phyloP scores from a whole-genome alignment of 64 coral and sea anemone genomes.

The Stichodactyla helianthus region DNA sequence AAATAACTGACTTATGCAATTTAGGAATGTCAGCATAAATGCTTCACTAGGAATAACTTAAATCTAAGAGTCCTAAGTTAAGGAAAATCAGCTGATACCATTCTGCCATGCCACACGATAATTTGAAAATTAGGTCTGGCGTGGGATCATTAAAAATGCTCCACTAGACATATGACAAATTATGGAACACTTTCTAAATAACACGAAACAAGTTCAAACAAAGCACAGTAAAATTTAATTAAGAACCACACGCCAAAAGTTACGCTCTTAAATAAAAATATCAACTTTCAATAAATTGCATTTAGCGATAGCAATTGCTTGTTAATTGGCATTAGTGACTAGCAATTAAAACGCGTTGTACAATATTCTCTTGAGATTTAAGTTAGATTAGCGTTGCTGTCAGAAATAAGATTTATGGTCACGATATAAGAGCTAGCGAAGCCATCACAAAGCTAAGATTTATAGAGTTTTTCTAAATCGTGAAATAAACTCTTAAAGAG shows the following conservation, averaged over 20 bases:
- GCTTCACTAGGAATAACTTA: not conserved
- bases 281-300: not conserved
- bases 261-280: not conserved
- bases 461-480: not conserved
- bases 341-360: not conserved
- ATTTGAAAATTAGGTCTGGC: not conserved
- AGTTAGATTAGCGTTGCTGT: not conserved
- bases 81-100: too few relatives aligned
- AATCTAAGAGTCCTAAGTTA: not conserved
- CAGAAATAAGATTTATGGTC: conserved; percentile 5
- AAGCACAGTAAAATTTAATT: not conserved
- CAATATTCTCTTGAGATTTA: not conserved
- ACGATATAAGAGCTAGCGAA: not conserved
- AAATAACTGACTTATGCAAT: too few relatives aligned
- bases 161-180: not conserved
- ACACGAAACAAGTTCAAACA: not conserved
- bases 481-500: not conserved
- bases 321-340: not conserved
- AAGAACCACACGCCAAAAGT: not conserved
- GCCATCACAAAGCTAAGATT: not conserved
- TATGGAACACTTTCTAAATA: not conserved
- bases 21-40: too few relatives aligned
- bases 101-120: not conserved
- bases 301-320: not conserved
- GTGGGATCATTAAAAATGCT: not conserved